phyloP scores from a whole-genome alignment of 2,113 vertebrate species.

The Saccopteryx leptura region DNA sequence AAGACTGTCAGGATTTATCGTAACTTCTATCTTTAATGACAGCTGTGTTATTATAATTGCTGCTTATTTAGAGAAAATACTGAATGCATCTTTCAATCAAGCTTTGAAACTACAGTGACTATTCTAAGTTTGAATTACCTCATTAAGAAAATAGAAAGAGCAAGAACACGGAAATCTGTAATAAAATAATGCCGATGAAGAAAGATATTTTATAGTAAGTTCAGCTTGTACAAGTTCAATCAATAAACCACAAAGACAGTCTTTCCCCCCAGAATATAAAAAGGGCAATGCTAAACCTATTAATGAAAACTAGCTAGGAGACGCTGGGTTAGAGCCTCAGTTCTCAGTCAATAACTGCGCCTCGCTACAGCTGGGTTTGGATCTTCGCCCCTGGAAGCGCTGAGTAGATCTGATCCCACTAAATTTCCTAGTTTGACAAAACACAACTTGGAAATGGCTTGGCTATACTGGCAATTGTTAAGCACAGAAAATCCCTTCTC shows the following conservation, averaged over 20 bases:
- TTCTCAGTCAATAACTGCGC: constrained; percentile 64
- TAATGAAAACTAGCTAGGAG: constrained; percentile 67
- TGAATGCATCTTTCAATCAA: constrained; percentile 73
- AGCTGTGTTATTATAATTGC: constrained; percentile 66
- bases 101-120: constrained; percentile 61
- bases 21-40: constrained; percentile 71
- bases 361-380: constrained; percentile 69
- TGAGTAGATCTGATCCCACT: constrained; percentile 67
- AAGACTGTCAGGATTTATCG: constrained; percentile 65
- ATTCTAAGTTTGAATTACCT: constrained; percentile 76
- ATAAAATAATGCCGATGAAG: constrained; percentile 60
- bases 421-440: constrained; percentile 81
- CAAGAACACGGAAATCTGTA: constrained; percentile 68
- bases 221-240: constrained; percentile 70
- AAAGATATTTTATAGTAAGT: constrained; percentile 66
- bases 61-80: constrained; percentile 75
- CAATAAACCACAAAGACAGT: constrained; percentile 67
- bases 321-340: constrained; percentile 17
- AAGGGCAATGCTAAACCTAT: constrained; percentile 65
- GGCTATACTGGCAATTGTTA: constrained; percentile 73
- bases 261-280: constrained; percentile 51
- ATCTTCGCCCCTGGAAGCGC: constrained; percentile 62
- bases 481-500: constrained; percentile 77
- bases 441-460: constrained; percentile 74
- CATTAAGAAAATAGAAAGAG: constrained; percentile 73